phyloP scores from a whole-genome alignment of 2,797 vertebrate species.

The Melanotaenia trifasciata region DNA sequence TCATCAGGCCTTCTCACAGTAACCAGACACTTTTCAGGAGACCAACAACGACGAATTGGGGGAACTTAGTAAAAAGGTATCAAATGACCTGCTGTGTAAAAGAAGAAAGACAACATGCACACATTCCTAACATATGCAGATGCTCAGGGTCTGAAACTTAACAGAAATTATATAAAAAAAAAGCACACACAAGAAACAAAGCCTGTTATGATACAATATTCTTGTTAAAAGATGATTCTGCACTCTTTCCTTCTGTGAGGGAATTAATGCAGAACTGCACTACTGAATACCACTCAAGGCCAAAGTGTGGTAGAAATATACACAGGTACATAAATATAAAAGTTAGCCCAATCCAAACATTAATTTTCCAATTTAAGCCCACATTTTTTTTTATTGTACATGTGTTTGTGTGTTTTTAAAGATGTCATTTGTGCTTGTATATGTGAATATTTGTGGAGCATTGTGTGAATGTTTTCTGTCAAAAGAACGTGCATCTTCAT shows the following conservation, averaged over 20 bases:
- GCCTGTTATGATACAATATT: conserved; percentile 78
- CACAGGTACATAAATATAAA: conserved; percentile 84
- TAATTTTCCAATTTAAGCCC: conserved; percentile 19
- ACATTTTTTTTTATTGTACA: conserved; percentile 37
- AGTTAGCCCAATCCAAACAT: conserved; percentile 73
- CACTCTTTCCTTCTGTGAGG: conserved; percentile 61
- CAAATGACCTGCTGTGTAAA: conserved; percentile 81
- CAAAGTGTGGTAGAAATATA: conserved; percentile 81
- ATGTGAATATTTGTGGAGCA: conserved; percentile 68
- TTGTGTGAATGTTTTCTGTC: conserved; percentile 69
- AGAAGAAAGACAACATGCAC: conserved; percentile 26
- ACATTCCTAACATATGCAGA: conserved; percentile 60
- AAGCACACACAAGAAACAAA: conserved; percentile 47
- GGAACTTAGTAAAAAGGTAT: conserved; percentile 76
- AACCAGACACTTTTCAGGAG: conserved; percentile 63
- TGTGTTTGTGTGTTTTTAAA: conserved; percentile 56
- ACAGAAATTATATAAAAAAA: conserved; percentile 55
- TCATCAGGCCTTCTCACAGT: conserved; percentile 65
- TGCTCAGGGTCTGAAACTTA: conserved; percentile 66
- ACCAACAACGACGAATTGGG: conserved; percentile 55
- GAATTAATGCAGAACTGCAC: conserved; percentile 72
- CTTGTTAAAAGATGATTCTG: conserved; percentile 81
- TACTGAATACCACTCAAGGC: conserved; percentile 80
- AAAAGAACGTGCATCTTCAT: conserved; percentile 66
- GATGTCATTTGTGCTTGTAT: conserved; percentile 84